phyloP scores from a whole-genome alignment of 2,797 vertebrate genomes.

The Telmatherina bonti region DNA sequence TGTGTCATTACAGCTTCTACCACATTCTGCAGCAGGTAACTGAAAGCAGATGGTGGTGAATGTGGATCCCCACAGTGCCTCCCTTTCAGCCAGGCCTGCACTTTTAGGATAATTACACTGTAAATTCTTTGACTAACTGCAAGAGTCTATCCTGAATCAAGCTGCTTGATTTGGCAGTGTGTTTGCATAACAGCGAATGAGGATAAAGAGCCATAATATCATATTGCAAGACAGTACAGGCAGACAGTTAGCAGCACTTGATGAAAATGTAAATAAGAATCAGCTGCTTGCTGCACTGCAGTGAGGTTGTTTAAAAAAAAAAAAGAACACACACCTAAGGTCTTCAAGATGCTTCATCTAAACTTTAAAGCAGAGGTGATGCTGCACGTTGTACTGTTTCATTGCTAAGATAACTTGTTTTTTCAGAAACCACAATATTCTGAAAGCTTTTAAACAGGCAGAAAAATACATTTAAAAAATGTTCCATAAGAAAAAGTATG shows the following conservation, averaged over 20 bases:
- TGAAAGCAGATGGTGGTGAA: conserved; percentile 32
- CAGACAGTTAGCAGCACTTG: too few species aligned
- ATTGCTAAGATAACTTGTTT: conserved; percentile 12
- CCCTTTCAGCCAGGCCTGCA: conserved; percentile 45
- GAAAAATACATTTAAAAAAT: not conserved
- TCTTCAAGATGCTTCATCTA: conserved; percentile 6
- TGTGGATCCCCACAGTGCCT: conserved; percentile 27
- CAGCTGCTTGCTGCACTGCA: conserved; percentile 29
- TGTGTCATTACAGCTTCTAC: not conserved
- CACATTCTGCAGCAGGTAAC: conserved; percentile 14
- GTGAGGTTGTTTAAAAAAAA: conserved; percentile 37
- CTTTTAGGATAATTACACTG: conserved; percentile 71
- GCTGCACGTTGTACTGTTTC: conserved; percentile 5
- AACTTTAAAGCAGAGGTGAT: conserved; percentile 6
- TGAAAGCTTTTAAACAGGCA: too few species aligned
- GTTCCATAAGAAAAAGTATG: not conserved
- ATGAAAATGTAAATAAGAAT: too few species aligned
- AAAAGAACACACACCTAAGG: conserved; percentile 9
- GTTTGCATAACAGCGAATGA: conserved; percentile 13
- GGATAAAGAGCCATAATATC: conserved; percentile 32
- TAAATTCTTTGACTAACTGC: conserved; percentile 66
- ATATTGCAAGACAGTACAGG: not conserved
- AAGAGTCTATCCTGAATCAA: conserved; percentile 48
- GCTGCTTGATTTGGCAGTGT: conserved; percentile 39
- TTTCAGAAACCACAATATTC: conserved; percentile 19